Evolutionary conservation across 2,888 invertebrate species (phyloP), one percentile per base, ranked within the genome.

Genomic region (Diaphora mendica): DNA sequence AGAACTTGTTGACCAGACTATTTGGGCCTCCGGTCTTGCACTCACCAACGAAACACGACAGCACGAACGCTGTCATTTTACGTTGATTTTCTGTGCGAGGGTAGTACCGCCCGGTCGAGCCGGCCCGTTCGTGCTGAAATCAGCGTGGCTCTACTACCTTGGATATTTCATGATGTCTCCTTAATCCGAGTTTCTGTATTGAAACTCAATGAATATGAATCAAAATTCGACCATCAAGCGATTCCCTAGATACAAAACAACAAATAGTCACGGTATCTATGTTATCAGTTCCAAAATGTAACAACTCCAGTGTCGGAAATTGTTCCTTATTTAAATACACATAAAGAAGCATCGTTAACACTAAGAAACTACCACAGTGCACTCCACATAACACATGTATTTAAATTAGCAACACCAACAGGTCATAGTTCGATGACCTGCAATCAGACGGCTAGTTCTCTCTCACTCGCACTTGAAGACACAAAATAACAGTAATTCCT

Each of bases 351-450:
- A 30, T 26, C 30, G 26, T 68, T 39, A 68, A 59, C 55, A 35
- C 35, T 39, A 39, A 65, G 26, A 67, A 39, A 62, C 35, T 51
- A 73, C 44, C 44, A 17, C 55, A 62, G 20, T 39, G 66, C 30
- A 42, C 35, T 71, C 59, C 35, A 55, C 69, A 65, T 69, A 44
- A 73, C 62, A 64, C 65, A 65, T 72, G 72, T 72, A 66, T 65
- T 70, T 71, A 55, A 62, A 75, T 59, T 17, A 65, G 65, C 48
- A 66, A 65, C 72, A 65, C 62, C 48, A 66, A 65, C 72, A 75
- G 72, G 71, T 72, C 68, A 68, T 15, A 48, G 75, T 72, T 72
- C 72, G 39, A 35, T 35, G 72, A 75, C 69, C 75, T 59, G 62
- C 72, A 69, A 70, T 70, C 70, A 68, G 67, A 17, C 35, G 66